phyloP scores from a whole-genome alignment of 2,888 invertebrate species.

The Pediacus dermestoides region DNA sequence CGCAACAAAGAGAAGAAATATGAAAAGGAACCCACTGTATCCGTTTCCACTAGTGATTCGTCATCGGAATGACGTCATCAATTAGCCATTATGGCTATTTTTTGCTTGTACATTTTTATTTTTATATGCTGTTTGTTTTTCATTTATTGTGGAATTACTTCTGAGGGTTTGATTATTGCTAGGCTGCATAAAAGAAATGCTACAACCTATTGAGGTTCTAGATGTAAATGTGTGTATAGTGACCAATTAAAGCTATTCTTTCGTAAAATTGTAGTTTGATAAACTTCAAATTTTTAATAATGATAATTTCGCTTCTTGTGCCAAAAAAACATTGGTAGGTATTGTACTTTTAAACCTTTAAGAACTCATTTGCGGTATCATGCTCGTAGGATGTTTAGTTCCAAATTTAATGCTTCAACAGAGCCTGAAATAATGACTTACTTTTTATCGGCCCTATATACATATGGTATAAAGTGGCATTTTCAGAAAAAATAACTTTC shows the following conservation, averaged over 20 bases:
- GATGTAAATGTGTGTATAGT: no score
- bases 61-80: constrained; percentile 56
- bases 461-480: no score
- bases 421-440: no score
- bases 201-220: no score
- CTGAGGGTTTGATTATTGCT: constrained; percentile 54
- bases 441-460: no score
- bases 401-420: no score
- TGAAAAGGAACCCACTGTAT: constrained; percentile 32
- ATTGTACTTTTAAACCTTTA: not conserved
- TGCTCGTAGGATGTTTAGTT: no score
- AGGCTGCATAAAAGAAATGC: constrained; percentile 38
- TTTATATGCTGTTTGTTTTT: constrained; percentile 55
- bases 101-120: constrained; percentile 55
- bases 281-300: no score
- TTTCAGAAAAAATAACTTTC: no score
- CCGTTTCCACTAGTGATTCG: constrained; percentile 34
- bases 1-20: constrained; percentile 30
- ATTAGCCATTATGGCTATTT: constrained; percentile 56
- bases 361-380: not conserved
- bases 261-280: no score
- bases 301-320: no score
- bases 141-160: constrained; percentile 57
- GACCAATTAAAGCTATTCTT: no score
- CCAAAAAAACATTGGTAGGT: not conserved